Conservation (phyloP, 2,888 invertebrate genomes). For the Drosophila tanythrix region DNA sequence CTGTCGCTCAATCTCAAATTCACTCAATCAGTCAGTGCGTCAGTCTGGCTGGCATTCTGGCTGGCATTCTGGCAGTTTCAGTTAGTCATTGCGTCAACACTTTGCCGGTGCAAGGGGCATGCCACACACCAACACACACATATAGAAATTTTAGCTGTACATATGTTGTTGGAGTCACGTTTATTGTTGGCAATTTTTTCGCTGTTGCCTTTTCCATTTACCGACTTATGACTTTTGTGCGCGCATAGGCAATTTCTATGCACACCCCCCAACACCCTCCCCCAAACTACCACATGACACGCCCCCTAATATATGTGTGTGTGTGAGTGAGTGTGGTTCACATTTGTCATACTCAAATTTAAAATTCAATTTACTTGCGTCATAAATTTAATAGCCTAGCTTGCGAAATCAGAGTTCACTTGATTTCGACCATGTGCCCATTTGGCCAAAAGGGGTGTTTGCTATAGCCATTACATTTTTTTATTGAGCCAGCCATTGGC, state of each 20-base stretch:
- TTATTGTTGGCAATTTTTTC: slow-evolving; percentile 67
- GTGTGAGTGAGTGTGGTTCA: slow-evolving; percentile 22
- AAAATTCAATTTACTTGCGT: slow-evolving; percentile 83
- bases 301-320: slow-evolving; percentile 22
- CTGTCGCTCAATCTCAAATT: slow-evolving; percentile 79
- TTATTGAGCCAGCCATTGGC: slow-evolving; percentile 10
- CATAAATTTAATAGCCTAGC: slow-evolving; percentile 79
- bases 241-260: slow-evolving; percentile 73
- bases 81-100: slow-evolving; percentile 80
- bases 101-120: slow-evolving; percentile 38
- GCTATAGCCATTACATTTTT: slow-evolving; percentile 16
- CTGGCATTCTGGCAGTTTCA: slow-evolving; percentile 63
- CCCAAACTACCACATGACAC: neutral
- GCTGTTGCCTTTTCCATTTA: slow-evolving; percentile 41
- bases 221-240: slow-evolving; percentile 78
- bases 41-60: slow-evolving; percentile 30
- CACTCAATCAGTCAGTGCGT: slow-evolving; percentile 77
- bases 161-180: slow-evolving; percentile 67
- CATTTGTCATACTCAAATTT: slow-evolving; percentile 84
- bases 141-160: slow-evolving; percentile 29
- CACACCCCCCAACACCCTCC: slow-evolving; percentile 4
- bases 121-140: slow-evolving; percentile 7
- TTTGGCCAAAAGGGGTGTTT: slow-evolving; percentile 34
- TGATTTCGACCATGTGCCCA: slow-evolving; percentile 57
- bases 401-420: slow-evolving; percentile 35